Evolutionary conservation across 2,888 invertebrate species (phyloP).

Genomic region (Anagyrus pseudococci): DNA sequence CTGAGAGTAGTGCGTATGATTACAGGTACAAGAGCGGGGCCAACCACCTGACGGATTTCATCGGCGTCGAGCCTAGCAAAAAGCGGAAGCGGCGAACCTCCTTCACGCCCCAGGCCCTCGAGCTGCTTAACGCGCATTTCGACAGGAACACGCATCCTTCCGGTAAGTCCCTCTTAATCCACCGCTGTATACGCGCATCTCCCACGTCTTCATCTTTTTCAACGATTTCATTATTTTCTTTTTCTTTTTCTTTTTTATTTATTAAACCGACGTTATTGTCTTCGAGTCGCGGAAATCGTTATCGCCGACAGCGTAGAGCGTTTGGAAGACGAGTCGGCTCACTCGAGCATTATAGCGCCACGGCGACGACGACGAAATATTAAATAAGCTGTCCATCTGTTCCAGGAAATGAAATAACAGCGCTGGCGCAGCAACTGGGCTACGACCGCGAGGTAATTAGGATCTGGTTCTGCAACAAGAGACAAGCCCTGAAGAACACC

Average conservation of each 20-base stretch:
- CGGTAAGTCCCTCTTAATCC: constrained; percentile 67
- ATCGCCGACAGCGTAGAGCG: background rate
- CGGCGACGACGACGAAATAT: background rate
- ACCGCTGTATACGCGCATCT: background rate
- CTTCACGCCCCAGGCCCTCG: constrained; percentile 95
- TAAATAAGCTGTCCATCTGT: constrained; percentile 1
- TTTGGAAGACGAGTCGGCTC: too few species aligned
- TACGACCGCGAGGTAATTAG: constrained; percentile 97
- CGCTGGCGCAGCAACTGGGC: constrained; percentile 91
- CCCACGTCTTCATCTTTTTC: background rate
- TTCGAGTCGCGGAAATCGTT: too few species aligned
- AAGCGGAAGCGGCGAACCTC: constrained; percentile 96
- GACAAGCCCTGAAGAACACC: constrained; percentile 97
- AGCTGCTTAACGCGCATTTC: constrained; percentile 93
- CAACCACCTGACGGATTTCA: constrained; percentile 93
- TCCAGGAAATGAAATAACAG: constrained; percentile 94
- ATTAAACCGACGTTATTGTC: background rate
- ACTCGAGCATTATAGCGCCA: too few species aligned
- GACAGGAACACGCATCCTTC: constrained; percentile 98
- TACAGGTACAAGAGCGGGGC: constrained; percentile 90
- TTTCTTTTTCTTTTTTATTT: constrained; percentile 8
- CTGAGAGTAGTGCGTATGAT: constrained; percentile 60
- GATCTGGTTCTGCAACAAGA: constrained; percentile 99
- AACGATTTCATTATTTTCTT: background rate
- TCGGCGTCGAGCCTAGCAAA: constrained; percentile 95